These are phyloP conservation scores for Cenopis cana DNA, from an alignment of 2,888 invertebrate species.

Conservation along the genomic window DNA sequence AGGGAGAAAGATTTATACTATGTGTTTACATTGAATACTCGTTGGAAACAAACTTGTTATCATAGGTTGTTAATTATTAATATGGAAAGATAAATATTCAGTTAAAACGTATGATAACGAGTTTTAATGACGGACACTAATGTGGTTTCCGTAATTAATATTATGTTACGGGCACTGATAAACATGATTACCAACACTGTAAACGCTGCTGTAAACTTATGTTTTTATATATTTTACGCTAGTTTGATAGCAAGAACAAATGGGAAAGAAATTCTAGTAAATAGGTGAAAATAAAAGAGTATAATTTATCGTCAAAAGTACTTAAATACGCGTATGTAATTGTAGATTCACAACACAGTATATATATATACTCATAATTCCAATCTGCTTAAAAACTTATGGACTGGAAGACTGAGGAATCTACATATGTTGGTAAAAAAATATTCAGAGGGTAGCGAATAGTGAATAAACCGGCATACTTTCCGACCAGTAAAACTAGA, in stretches of 20 bases:
- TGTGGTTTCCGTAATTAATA: slow-evolving; percentile 77
- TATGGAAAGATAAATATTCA: slow-evolving; percentile 62
- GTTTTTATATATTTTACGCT: slow-evolving; percentile 27
- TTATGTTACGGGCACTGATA: slow-evolving; percentile 68
- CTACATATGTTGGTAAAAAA: too few species aligned
- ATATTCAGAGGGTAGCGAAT: too few species aligned
- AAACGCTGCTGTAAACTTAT: slow-evolving; percentile 28
- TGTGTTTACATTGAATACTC: slow-evolving; percentile 17
- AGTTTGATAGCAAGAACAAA: slow-evolving; percentile 11
- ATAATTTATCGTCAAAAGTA: too few species aligned
- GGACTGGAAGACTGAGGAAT: too few species aligned
- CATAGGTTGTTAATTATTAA: slow-evolving; percentile 53
- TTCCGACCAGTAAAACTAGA: too few species aligned
- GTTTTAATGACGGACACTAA: slow-evolving; percentile 65
- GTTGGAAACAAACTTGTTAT: slow-evolving; percentile 47
- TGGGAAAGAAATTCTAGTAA: not conserved
- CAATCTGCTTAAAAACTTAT: too few species aligned
- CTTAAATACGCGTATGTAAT: too few species aligned
- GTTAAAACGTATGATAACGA: slow-evolving; percentile 64
- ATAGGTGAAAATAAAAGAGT: too few species aligned
- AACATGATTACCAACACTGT: slow-evolving; percentile 64
- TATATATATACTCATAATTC: too few species aligned
- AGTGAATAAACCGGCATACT: too few species aligned
- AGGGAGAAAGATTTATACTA: not conserved
- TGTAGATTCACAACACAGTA: too few species aligned